A percentile compares a stretch with the other conserved stretches of the same genome.
phyloP scores from a whole-genome alignment of 2,888 invertebrate species.

The Acholoe squamosa region DNA sequence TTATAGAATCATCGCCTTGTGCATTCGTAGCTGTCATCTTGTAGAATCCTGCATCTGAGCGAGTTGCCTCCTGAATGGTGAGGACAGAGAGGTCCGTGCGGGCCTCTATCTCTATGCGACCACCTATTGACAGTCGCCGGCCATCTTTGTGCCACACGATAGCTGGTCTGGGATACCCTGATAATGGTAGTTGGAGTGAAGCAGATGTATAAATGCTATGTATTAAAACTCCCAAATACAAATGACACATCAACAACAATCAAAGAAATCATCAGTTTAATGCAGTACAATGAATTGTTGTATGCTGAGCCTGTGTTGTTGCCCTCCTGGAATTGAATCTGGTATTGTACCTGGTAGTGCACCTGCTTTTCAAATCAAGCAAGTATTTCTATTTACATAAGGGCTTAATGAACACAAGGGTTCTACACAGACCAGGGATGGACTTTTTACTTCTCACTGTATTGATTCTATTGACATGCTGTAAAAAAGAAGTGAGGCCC shows the following conservation, averaged over 20 bases:
- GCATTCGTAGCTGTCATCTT: conserved; percentile 17
- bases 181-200: not conserved
- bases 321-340: too few relatives aligned
- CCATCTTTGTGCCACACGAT: conserved; percentile 80
- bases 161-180: conserved; percentile 69
- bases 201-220: not conserved
- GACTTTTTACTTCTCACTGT: too few relatives aligned
- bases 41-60: conserved; percentile 56
- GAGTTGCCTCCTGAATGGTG: not conserved
- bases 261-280: too few relatives aligned
- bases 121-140: conserved; percentile 71
- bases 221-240: not conserved
- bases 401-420: too few relatives aligned
- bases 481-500: too few relatives aligned
- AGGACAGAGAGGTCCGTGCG: conserved; percentile 2
- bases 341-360: too few relatives aligned
- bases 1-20: conserved; percentile 71
- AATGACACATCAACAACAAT: not conserved
- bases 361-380: too few relatives aligned
- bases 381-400: too few relatives aligned
- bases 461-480: too few relatives aligned
- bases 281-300: too few relatives aligned
- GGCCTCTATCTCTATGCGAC: conserved; percentile 67
- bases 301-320: too few relatives aligned
- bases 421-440: too few relatives aligned